Conservation (phyloP, 2,113 vertebrate genomes). For the Calidris pygmaea region DNA sequence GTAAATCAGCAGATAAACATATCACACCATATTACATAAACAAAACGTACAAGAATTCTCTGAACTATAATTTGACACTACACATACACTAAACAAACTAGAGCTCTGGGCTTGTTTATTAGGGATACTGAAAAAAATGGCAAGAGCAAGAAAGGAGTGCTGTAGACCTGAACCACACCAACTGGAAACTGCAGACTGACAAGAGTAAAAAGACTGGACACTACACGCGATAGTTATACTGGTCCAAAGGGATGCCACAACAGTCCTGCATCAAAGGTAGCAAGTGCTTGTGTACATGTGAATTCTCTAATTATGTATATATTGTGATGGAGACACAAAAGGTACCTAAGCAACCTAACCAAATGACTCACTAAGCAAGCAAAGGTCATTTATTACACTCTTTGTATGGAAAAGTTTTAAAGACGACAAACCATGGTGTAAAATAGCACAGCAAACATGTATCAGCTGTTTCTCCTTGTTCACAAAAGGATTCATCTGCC, state of each 20-base stretch:
- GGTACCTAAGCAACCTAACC: not conserved
- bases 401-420: not conserved
- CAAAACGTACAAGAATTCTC: not conserved
- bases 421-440: not conserved
- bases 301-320: not conserved
- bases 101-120: not conserved
- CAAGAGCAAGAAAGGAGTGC: not conserved
- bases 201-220: not conserved
- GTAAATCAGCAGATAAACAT: not conserved
- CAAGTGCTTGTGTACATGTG: accelerated
- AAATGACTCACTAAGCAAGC: not conserved
- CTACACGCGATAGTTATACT: not conserved
- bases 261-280: not conserved
- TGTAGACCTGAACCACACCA: not conserved
- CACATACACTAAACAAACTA: not conserved
- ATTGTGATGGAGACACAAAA: not conserved
- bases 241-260: not conserved
- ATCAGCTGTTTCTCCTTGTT: not conserved
- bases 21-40: not conserved
- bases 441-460: not conserved
- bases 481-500: not conserved
- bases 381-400: not conserved
- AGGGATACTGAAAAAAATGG: not conserved
- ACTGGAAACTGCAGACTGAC: not conserved
- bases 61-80: not conserved